Base-by-base conservation (phyloP, 2,113 vertebrate genomes). In the Agapornis roseicollis region DNA sequence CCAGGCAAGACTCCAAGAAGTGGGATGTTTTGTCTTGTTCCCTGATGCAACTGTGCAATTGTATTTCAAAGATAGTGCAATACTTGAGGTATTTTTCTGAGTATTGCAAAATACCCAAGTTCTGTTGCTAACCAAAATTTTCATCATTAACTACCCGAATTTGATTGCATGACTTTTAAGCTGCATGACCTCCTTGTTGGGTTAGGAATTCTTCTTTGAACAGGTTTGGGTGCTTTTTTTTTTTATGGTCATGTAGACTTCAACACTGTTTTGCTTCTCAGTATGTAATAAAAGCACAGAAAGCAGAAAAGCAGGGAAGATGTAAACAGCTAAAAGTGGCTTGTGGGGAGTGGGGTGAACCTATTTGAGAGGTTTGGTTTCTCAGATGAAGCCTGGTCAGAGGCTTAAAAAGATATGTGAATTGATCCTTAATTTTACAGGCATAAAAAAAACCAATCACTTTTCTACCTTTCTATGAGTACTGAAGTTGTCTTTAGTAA, bases 201-300 rank as follows among this genome's bases (percentile, higher is more conserved):
- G 8, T 85, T 61, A 69, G 28, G 11, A 11, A 33, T 69, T 73
- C 15, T 35, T 56, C 66, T 93, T 77, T 71, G 47, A 79, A 84
- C 23, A 15, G 6, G 60, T 88, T 13, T 58, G 23, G 5, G 2
- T 0, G 4, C 20, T 80, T 83, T 76, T 29, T 0, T 0, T 1
- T 41, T 19, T 69, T 79, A 44, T 19, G 71, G 3, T 39, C 72
- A 20, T 5, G 7, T 72, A 88, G 63, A 47, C 31, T 33, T 35
- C 12, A 70, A 27, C 18, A 29, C 16, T 47, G 11, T 2, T 61
- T 94, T 85, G 16, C 4, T 73, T 80, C 42, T 80, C 42, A 41
- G 18, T 52, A 6, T 19, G 23, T 55, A 81, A 60, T 39, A 29
- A 47, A 78, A 84, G 25, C 44, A 18, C 58, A 83, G 58, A 88